Base-by-base conservation (phyloP, 2,888 invertebrate species). In the Hirtodrosophila confusa region DNA sequence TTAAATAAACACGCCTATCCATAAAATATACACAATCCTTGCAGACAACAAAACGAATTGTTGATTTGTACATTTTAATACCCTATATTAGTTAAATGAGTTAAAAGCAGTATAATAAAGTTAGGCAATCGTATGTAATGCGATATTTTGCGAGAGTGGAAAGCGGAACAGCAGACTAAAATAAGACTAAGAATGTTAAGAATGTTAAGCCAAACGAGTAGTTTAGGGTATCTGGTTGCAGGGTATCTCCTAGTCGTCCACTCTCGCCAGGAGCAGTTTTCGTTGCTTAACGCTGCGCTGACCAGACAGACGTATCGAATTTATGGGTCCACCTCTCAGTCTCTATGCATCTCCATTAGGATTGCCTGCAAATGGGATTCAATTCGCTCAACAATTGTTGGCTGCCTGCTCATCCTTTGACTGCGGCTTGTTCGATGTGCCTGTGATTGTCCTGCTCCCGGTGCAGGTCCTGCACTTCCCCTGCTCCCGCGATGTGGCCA, bases 331-430 rank as follows among this genome's bases (percentile, higher is more conserved):
- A 12, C n/a, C 8, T 37, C 49, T 31, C 9, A 8, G 31, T 36
- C 27, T n/a, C 50, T 8, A 17, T 47, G 35, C 35, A 27, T 6
- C 12, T 54, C 8, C 3, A 44, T 47, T 41, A 35, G 31, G 9
- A 55, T 56, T 64, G 53, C 40, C 47, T 12, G 48, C 41, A 48
- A 77, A 85, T 64, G 51, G 60, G 48, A 83, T 83, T 65, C 61
- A 44, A 69, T 68, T 69, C 49, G 48, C 12, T 27, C 39, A 56
- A 43, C 55, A 83, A 75, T 71, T 51, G 61, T 33, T 60, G 54
- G 39, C 47, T 47, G 58, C 68, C 70, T 65, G 53, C 57, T 47
- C 70, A 58, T 76, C 63, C 60, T 49, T 27, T 65, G 17, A 11
- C 8, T 50, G 50, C 61, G 48, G 61, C 74, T 70, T 69, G 39